Evolutionary conservation across 2,113 vertebrate genomes (phyloP).

Genomic region (Ailurus styani): DNA sequence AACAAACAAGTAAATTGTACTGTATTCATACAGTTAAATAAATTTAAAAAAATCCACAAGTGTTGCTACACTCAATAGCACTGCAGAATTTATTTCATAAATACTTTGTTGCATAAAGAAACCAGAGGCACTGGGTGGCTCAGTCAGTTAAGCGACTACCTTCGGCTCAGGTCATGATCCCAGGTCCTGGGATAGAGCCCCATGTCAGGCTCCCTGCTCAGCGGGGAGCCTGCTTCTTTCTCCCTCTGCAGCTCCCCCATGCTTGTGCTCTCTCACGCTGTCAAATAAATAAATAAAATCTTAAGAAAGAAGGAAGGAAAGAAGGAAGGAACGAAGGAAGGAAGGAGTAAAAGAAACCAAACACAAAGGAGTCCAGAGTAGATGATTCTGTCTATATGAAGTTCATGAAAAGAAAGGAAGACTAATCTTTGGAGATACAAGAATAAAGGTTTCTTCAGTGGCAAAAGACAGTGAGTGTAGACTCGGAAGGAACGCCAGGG

Average conservation of each 20-base stretch:
- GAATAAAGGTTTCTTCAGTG: background rate
- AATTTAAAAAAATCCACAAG: background rate
- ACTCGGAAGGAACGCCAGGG: background rate
- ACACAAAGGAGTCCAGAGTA: background rate
- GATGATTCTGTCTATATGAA: background rate
- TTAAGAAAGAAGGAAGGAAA: background rate
- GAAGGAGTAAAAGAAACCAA: background rate
- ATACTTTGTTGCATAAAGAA: background rate
- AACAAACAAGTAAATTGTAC: background rate
- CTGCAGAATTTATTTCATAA: background rate
- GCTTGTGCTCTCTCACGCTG: background rate
- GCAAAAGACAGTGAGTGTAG: background rate
- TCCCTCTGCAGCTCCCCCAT: background rate
- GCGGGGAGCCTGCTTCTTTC: background rate
- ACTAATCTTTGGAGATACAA: background rate
- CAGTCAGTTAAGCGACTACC: background rate
- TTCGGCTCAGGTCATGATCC: background rate
- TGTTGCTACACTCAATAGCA: background rate
- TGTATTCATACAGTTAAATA: background rate
- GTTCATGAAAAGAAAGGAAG: background rate
- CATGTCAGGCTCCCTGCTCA: background rate
- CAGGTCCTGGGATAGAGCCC: background rate
- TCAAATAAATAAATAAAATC: background rate
- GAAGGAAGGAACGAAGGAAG: too few relatives aligned
- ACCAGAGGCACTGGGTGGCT: background rate